phyloP scores from a whole-genome alignment of 2,888 invertebrate species.

The Drosophila melanosoma region DNA sequence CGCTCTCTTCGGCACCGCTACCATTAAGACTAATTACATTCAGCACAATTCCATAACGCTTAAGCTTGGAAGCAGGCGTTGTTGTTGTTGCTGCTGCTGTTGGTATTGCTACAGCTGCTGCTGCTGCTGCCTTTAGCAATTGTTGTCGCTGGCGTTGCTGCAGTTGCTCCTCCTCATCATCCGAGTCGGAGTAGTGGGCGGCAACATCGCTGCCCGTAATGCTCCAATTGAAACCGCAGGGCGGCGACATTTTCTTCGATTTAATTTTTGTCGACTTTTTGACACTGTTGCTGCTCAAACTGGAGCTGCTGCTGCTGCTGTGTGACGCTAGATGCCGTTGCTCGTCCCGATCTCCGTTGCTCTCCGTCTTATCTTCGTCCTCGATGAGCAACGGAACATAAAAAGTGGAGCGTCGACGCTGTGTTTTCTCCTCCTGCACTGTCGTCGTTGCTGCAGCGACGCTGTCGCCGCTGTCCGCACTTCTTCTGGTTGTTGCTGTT shows the following conservation, averaged over 20 bases:
- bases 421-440: conserved; percentile 85
- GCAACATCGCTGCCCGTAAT: conserved; percentile 79
- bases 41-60: conserved; percentile 84
- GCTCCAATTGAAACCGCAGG: conserved; percentile 85
- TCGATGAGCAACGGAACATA: conserved; percentile 88
- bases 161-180: conserved; percentile 76
- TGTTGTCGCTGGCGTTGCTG: conserved; percentile 50
- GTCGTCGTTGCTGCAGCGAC: conserved; percentile 44
- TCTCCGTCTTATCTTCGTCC: conserved; percentile 63
- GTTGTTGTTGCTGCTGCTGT: conserved; percentile 43
- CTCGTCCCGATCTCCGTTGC: conserved; percentile 8
- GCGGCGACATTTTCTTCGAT: conserved; percentile 78
- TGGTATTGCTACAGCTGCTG: conserved; percentile 50
- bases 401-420: conserved; percentile 90
- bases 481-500: conserved; percentile 46
- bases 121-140: conserved; percentile 41
- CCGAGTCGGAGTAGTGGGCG: conserved; percentile 77
- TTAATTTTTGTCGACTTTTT: conserved; percentile 58
- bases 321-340: conserved; percentile 28
- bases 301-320: conserved; percentile 60
- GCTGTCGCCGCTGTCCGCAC: conserved; percentile 51
- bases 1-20: conserved; percentile 35
- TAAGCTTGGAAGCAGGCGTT: conserved; percentile 76
- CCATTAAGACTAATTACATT: conserved; percentile 83
- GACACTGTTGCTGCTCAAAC: conserved; percentile 58